Evolutionary conservation across 2,888 invertebrate genomes (phyloP), one percentile per base, ranked within the genome.

Genomic region (Rotaria sp.): DNA sequence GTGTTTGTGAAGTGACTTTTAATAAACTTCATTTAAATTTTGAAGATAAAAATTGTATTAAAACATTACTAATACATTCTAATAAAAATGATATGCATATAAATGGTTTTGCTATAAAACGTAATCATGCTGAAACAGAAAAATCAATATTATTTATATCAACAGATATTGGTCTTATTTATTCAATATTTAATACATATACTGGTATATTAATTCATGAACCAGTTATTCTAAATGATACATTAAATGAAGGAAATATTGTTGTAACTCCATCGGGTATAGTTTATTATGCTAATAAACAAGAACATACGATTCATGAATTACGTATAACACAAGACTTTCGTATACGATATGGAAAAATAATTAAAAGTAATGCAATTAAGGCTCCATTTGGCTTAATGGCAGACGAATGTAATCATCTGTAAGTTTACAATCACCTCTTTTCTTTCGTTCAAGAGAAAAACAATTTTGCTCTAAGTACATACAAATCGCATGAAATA

Each of bases 341-440:
- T 45, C 80, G 80, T 26, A 80, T 45, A 11, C 41, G 45, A 45
- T 45, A 45, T 45, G 80, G 80, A 26, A 80, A 80, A 80, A 80
- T 80, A n/a, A 45, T 80, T 26, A 80, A n/a, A 80, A 80, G 80
- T 45, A 45, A 45, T 15, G 80, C n/a, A 1, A 80, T 80, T 13
- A 80, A 41, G 45, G 5, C 10, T 80, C 80, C 80, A 41, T 80
- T 80, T 45, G 80, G 80, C 45, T 45, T 80, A 45, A 26, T 80
- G 13, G n/a, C 45, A 26, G 80, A 80, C n/a, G 80, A 80, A 80
- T 80, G 80, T 45, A 80, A 80, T 45, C 80, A 80, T 80, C n/a
- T 80, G 45, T 80, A 67, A 67, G 67, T 67, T 67, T 35, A 15
- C 18, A 18, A 50, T 50, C n/a, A n/a, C n/a, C n/a, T n/a, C n/a